A percentile compares a stretch with the other conserved stretches of the same genome.
Evolutionary conservation across 2,888 invertebrate genomes (phyloP).

Genomic region (Zaprionus bogoriensis): DNA sequence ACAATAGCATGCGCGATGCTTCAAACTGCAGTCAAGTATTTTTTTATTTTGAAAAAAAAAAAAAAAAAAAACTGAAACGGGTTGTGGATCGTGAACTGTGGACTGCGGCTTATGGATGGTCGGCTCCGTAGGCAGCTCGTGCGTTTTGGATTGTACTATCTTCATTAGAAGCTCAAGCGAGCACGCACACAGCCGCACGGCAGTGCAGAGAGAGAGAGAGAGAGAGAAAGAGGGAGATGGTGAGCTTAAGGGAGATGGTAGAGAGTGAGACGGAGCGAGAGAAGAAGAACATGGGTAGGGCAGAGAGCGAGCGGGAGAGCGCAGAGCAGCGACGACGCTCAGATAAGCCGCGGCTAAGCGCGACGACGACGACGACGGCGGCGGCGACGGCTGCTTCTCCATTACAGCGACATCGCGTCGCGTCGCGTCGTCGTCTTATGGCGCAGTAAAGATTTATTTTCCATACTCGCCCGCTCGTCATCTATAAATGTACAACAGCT

Average conservation of each 20-base stretch:
- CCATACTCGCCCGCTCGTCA: conserved; percentile 47
- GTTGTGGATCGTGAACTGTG: background rate
- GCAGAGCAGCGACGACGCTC: conserved; percentile 6
- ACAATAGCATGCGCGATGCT: too few species aligned
- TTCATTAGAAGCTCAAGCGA: conserved; percentile 63
- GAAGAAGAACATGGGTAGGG: too few species aligned
- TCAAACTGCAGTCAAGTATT: background rate
- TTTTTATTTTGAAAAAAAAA: background rate
- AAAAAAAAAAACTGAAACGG: background rate
- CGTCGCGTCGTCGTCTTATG: conserved; percentile 58
- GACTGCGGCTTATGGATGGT: background rate
- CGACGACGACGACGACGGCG: conserved; percentile 7
- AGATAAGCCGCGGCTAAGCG: conserved; percentile 50
- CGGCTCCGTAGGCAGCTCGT: background rate
- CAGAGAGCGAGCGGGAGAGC: background rate
- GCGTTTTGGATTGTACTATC: conserved; percentile 38
- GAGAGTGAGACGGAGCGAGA: background rate
- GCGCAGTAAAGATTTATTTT: conserved; percentile 79
- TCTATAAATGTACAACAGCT: conserved; percentile 57
- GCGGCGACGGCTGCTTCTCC: conserved; percentile 7
- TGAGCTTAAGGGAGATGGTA: background rate
- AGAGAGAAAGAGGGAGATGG: conserved; percentile 3
- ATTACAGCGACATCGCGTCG: conserved; percentile 17
- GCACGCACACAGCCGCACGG: conserved; percentile 22
- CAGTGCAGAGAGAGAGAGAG: background rate